Percentiles rank a stretch among this genome's conserved stretches.
Conservation (phyloP, 2,888 invertebrate species). For the Mimas tiliae region DNA sequence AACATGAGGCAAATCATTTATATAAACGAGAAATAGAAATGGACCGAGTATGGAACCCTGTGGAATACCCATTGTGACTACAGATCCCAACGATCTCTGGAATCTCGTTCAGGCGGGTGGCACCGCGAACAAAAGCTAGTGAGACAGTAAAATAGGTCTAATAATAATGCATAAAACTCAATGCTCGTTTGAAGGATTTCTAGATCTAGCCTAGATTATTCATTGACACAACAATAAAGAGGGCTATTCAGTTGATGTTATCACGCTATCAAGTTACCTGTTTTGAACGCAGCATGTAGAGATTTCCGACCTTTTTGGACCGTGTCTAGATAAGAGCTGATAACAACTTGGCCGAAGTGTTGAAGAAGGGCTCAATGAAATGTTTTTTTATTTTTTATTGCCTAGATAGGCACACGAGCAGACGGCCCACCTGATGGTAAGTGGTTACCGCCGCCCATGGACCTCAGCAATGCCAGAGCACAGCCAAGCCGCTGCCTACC, state of each 20-base stretch:
- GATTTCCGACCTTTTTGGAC: background rate
- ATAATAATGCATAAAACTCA: background rate
- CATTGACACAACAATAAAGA: constrained; percentile 7
- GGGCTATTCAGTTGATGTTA: constrained; percentile 1
- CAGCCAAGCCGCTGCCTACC: too few relatives aligned
- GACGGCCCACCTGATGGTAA: too few relatives aligned
- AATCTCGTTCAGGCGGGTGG: too few relatives aligned
- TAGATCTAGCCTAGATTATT: constrained; percentile 1
- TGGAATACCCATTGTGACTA: too few relatives aligned
- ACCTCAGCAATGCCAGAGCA: too few relatives aligned
- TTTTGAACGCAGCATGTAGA: background rate
- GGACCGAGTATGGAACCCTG: too few relatives aligned
- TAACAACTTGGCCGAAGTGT: background rate
- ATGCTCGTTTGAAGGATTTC: background rate
- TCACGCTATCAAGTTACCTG: background rate
- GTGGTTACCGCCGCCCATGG: too few relatives aligned
- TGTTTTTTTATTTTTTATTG: background rate
- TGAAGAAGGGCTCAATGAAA: background rate
- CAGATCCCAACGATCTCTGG: too few relatives aligned
- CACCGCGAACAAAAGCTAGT: too few relatives aligned
- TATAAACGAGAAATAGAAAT: too few relatives aligned
- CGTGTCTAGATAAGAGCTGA: background rate
- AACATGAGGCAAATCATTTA: too few relatives aligned
- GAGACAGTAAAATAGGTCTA: background rate
- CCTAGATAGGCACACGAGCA: too few relatives aligned